Conservation (phyloP, 35 echinoderm and acorn worm species). For the Heliocidaris erythrogramma region DNA sequence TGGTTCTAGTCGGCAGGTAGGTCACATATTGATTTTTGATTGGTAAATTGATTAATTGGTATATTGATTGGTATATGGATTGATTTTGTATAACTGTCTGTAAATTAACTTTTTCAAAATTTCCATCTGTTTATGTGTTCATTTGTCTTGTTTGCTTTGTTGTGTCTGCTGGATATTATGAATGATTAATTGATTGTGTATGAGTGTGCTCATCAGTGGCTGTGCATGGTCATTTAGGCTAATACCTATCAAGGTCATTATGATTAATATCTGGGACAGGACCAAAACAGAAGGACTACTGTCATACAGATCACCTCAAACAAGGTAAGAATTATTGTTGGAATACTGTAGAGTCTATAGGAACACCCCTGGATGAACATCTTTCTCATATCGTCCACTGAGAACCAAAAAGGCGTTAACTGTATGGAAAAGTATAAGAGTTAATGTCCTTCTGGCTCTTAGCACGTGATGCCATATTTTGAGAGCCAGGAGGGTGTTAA, state of each 20-base stretch:
- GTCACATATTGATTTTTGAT: not conserved
- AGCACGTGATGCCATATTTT: too few relatives aligned
- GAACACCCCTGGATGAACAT: not conserved
- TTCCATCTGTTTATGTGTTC: not conserved
- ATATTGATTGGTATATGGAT: not conserved
- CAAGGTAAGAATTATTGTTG: not conserved
- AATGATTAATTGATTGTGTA: not conserved
- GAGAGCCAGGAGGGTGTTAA: too few relatives aligned
- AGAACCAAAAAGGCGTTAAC: not conserved
- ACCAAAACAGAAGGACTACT: conserved; percentile 7
- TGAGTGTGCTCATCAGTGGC: not conserved
- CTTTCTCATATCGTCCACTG: not conserved
- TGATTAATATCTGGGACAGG: not conserved
- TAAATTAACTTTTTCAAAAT: not conserved
- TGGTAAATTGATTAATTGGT: not conserved
- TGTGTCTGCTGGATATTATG: not conserved
- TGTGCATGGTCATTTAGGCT: conserved; percentile 8
- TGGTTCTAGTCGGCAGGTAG: too few relatives aligned
- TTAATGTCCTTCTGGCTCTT: too few relatives aligned
- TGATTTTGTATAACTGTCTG: not conserved
- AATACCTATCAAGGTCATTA: not conserved
- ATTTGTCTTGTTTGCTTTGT: too few relatives aligned
- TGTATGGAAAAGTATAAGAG: too few relatives aligned
- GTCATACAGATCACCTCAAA: not conserved
- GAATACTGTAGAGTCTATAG: not conserved